Conservation (phyloP, 92 coral and sea anemone genomes). For the Palythoa caribaeorum region DNA sequence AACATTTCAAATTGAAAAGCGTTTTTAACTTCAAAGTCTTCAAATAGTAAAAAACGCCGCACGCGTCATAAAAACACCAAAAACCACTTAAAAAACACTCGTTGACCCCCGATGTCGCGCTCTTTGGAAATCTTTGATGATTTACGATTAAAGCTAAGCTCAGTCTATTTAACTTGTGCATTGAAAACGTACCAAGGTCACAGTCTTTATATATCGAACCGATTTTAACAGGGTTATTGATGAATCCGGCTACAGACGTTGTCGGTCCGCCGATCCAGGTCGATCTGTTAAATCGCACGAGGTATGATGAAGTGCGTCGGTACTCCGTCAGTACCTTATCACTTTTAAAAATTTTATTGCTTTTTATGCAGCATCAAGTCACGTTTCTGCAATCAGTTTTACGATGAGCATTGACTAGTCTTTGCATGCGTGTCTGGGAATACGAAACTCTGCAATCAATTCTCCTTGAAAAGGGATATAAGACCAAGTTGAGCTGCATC, state of each 20-base stretch:
- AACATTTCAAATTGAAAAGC: neutral
- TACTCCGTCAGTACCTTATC: neutral
- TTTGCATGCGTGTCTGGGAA: neutral
- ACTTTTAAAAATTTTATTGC: neutral
- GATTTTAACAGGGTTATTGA: neutral
- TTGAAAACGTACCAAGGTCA: neutral
- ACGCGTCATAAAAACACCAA: neutral
- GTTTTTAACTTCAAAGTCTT: neutral
- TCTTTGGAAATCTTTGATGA: neutral
- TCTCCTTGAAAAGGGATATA: neutral
- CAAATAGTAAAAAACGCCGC: neutral
- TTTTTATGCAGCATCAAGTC: neutral
- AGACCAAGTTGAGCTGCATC: neutral
- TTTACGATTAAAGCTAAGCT: neutral
- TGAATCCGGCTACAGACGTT: neutral
- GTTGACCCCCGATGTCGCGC: neutral
- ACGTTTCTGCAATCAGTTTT: neutral
- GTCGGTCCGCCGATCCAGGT: neutral
- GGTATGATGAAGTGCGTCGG: neutral
- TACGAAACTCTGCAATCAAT: neutral
- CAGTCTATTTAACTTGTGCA: neutral
- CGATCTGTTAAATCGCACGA: neutral
- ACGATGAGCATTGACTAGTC: neutral
- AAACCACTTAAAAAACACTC: neutral
- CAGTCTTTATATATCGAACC: neutral